Conservation (phyloP, 2,113 vertebrate genomes). For the Montifringilla adamsi region DNA sequence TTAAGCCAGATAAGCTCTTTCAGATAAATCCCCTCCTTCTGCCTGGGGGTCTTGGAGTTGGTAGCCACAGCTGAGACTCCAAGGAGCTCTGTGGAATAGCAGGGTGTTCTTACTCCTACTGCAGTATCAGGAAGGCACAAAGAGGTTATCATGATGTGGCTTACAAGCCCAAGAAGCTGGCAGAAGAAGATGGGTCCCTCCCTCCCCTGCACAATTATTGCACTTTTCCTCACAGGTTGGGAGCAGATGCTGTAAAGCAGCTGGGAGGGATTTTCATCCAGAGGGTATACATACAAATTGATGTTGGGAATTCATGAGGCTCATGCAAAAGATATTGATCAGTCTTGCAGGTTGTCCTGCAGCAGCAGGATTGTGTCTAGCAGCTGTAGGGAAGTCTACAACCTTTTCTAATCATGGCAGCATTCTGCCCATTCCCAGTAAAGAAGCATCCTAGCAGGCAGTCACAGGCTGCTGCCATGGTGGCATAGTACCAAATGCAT, state of each 20-base stretch:
- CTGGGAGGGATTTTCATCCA: not conserved
- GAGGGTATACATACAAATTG: not conserved
- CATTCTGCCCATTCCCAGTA: not conserved
- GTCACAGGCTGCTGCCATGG: not conserved
- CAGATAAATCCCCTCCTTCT: not conserved
- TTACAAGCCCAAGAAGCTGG: not conserved
- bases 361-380: not conserved
- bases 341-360: not conserved
- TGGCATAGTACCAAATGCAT: not conserved
- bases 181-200: not conserved
- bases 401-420: not conserved
- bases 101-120: not conserved
- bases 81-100: not conserved
- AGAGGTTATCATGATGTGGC: not conserved
- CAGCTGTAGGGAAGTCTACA: not conserved
- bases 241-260: not conserved
- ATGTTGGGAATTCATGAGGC: not conserved
- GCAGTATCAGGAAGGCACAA: rapidly evolving
- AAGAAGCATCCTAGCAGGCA: not conserved
- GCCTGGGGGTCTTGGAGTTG: not conserved
- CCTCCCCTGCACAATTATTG: rapidly evolving
- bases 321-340: not conserved
- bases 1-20: not conserved
- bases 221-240: not conserved
- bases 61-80: not conserved